Percentiles rank a stretch among this genome's conserved stretches.
Conservation (phyloP, 2,888 invertebrate genomes). For the Archips xylosteana region DNA sequence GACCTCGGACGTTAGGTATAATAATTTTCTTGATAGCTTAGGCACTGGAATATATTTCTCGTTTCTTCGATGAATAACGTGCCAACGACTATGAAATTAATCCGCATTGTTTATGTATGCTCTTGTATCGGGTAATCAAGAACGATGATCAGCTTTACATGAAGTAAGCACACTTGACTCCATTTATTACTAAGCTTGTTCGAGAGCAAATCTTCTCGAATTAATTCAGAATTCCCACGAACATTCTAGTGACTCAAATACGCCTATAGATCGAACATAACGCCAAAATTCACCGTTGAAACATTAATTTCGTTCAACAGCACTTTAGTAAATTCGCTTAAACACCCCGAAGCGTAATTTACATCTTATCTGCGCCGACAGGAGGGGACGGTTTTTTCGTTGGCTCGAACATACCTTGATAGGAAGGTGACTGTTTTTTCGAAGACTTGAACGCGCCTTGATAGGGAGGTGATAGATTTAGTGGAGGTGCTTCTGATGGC, state of each 20-base stretch:
- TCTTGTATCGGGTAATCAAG: not conserved
- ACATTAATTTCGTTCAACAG: conserved; percentile 44
- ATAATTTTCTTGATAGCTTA: conserved; percentile 25
- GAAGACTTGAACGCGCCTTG: conserved; percentile 37
- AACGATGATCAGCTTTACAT: conserved; percentile 2
- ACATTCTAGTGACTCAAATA: conserved; percentile 5
- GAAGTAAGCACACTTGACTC: not conserved
- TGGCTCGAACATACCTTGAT: conserved; percentile 43
- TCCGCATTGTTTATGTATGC: conserved; percentile 4
- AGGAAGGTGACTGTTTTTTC: conserved; percentile 48
- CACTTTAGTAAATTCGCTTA: conserved; percentile 45
- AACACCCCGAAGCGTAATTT: conserved; percentile 44
- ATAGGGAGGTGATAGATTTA: conserved; percentile 56
- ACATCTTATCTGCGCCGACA: conserved; percentile 44
- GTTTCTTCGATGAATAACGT: not conserved
- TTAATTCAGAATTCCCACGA: not conserved
- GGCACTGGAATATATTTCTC: not conserved
- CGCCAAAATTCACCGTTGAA: conserved; percentile 31
- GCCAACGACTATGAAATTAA: conserved; percentile 14
- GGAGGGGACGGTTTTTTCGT: conserved; percentile 38
- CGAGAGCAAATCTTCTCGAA: not conserved
- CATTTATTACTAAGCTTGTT: conserved; percentile 3
- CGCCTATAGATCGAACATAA: conserved; percentile 34
- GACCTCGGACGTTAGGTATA: not conserved
- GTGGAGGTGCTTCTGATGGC: conserved; percentile 51